phyloP scores from a whole-genome alignment of 2,113 vertebrate genomes.

The Hydrolagus affinis region DNA sequence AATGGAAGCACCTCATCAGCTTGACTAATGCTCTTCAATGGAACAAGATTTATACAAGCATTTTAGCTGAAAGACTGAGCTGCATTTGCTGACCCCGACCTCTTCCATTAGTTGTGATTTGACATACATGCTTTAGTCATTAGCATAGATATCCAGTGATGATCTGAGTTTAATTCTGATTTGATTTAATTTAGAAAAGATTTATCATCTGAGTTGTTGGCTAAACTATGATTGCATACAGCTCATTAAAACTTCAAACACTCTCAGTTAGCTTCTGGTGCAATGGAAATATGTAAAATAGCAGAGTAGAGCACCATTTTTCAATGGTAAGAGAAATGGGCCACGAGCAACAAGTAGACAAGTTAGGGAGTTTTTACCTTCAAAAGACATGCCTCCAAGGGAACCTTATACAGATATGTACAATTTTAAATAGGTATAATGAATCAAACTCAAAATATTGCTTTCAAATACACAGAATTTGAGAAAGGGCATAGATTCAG shows the following conservation, averaged over 20 bases:
- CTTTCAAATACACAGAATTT: no score
- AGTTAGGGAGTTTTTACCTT: no score
- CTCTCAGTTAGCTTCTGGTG: not conserved
- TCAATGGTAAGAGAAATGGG: no score
- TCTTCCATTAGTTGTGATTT: not conserved
- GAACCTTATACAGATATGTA: no score
- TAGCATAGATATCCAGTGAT: not conserved
- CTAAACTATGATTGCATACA: not conserved
- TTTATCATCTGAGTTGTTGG: not conserved
- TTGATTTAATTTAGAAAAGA: not conserved
- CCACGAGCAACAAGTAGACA: no score
- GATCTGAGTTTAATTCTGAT: conserved; percentile 21
- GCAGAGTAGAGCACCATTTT: no score
- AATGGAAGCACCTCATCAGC: conserved; percentile 14
- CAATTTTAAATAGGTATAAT: no score
- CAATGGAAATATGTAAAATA: not conserved
- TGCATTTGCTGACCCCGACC: not conserved
- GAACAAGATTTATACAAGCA: not conserved
- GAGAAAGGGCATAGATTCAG: no score
- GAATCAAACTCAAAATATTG: no score
- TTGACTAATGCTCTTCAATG: not conserved
- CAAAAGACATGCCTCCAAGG: no score
- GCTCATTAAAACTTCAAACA: not conserved
- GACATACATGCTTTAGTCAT: conserved; percentile 6
- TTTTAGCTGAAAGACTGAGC: not conserved